A percentile compares a stretch with the other conserved stretches of the same genome.
Conservation (phyloP, 2,797 vertebrate species). For the Acanthornis magna region DNA sequence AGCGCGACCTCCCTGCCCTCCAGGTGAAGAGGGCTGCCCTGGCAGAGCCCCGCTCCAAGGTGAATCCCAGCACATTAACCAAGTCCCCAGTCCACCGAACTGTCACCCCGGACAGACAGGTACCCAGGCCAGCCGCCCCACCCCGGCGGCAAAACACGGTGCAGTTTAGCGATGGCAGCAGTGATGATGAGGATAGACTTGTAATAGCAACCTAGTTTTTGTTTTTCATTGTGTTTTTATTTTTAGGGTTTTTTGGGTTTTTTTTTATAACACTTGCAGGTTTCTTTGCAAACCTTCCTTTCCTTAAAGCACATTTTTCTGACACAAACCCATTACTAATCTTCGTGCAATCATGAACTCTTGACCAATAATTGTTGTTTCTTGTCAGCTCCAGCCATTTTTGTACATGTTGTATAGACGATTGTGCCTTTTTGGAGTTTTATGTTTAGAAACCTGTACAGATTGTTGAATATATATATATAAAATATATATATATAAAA, state of each 20-base stretch:
- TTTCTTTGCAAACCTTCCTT: constrained; percentile 84
- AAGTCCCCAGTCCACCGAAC: not conserved
- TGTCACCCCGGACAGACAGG: constrained; percentile 44
- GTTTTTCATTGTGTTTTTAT: constrained; percentile 56
- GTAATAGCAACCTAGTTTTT: constrained; percentile 90
- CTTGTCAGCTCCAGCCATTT: constrained; percentile 85
- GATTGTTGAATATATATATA: constrained; percentile 85
- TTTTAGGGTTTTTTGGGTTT: not conserved
- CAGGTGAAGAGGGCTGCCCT: constrained; percentile 14
- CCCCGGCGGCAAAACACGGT: constrained; percentile 76
- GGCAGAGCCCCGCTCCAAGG: constrained; percentile 36
- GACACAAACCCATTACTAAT: constrained; percentile 87
- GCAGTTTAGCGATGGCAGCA: constrained; percentile 89
- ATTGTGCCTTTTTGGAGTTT: constrained; percentile 98
- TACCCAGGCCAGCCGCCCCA: constrained; percentile 42
- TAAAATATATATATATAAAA: constrained; percentile 78
- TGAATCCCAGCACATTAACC: not conserved
- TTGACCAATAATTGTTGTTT: constrained; percentile 92
- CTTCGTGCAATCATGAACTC: constrained; percentile 95
- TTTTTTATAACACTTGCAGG: constrained; percentile 84
- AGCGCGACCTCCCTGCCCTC: not conserved
- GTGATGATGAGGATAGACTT: constrained; percentile 96
- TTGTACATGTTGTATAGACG: constrained; percentile 99
- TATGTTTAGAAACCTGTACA: constrained; percentile 95
- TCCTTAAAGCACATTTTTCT: constrained; percentile 97